Evolutionary conservation across 2,888 invertebrate species (phyloP), one percentile per base, ranked within the genome.

Genomic region (Cerastoderma edule): DNA sequence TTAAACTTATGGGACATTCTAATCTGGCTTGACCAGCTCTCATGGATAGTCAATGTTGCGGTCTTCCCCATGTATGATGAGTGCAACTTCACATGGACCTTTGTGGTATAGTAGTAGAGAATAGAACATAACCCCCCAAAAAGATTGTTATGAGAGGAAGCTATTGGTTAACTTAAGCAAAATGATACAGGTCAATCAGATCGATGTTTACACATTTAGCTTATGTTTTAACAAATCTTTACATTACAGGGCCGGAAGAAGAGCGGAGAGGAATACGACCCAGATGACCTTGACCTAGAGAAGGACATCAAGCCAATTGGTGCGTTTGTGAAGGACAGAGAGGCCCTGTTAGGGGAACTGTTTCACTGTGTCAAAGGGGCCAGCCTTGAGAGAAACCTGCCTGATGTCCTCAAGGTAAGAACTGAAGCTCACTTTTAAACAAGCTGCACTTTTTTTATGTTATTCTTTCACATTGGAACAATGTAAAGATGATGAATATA

Each of bases 371-470:
- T 93, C 6, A 87, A 89, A 56, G 92, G 92, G 28, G 87, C 89
- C 32, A 92, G 93, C 72, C 87, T 93, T 27, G 89, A 91, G 57
- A 89, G 92, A 27, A 92, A 93, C 84, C 85, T 94, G 60, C 94
- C 94, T 5, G 93, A 93, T 32, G 85, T 92, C 27, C 87, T 93
- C 4, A 93, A 92, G 92, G 93, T 93, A 78, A 66, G 68, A 22
- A 10, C 32, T 66, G n/a, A n/a, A n/a, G n/a, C n/a, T n/a, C n/a
- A n/a, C n/a, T n/a, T n/a, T n/a, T n/a, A n/a, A n/a, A n/a, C n/a
- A n/a, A n/a, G n/a, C n/a, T n/a, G n/a, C n/a, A n/a, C n/a, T n/a
- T n/a, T n/a, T n/a, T n/a, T n/a, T n/a, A n/a, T n/a, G n/a, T n/a
- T n/a, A n/a, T n/a, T n/a, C n/a, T n/a, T n/a, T n/a, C n/a, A n/a